A percentile compares a stretch with the other conserved stretches of the same genome.
These are phyloP conservation scores for Drosophila dives DNA, from an alignment of 2,888 invertebrate species.

Conservation along the genomic window DNA sequence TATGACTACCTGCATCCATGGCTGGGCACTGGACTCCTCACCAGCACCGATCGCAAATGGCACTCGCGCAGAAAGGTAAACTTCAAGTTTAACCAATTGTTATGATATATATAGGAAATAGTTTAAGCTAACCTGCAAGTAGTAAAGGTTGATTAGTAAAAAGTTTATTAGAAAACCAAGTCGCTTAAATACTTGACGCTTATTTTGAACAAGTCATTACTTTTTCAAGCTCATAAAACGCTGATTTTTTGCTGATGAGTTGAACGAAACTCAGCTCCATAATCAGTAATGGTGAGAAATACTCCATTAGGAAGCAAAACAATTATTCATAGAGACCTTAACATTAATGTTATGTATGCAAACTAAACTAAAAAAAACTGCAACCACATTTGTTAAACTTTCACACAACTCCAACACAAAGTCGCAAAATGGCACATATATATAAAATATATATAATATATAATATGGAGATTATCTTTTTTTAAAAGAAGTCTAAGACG, in stretches of 20 bases:
- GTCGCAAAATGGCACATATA: not conserved
- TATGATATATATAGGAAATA: not conserved
- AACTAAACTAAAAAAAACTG: not conserved
- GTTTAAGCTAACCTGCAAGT: not conserved
- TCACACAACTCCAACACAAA: not conserved
- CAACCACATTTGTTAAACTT: not conserved
- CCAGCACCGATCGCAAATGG: constrained; percentile 87
- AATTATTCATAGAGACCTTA: not conserved
- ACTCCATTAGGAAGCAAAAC: not conserved
- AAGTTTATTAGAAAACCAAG: not conserved
- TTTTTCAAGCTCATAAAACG: not conserved
- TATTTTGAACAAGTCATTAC: not conserved
- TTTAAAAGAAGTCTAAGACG: not conserved
- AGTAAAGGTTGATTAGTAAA: not conserved
- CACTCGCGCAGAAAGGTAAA: constrained; percentile 86
- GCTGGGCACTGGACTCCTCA: constrained; percentile 87
- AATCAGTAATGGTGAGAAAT: not conserved
- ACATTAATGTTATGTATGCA: not conserved
- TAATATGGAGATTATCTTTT: not conserved
- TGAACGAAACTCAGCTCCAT: not conserved
- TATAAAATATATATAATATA: not conserved
- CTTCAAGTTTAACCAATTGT: not conserved
- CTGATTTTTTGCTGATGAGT: not conserved
- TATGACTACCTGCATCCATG: constrained; percentile 87
- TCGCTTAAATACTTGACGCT: not conserved